A percentile compares a stretch with the other conserved stretches of the same genome.
Conservation (phyloP, 2,888 invertebrate species). For the Acrocera orbiculus region DNA sequence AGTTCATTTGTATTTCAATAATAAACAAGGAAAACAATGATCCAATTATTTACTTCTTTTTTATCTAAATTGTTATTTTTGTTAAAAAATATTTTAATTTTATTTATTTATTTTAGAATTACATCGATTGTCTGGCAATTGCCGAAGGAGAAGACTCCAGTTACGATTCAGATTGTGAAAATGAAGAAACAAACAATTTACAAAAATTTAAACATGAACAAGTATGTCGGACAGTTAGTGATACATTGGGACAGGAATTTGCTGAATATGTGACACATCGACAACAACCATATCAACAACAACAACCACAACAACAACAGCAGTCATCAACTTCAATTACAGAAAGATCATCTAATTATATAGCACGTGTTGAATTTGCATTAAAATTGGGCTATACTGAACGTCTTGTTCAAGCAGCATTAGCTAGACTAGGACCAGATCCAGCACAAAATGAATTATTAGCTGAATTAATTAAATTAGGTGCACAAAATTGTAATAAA, state of each 20-base stretch:
- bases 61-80: no score
- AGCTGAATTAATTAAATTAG: slow-evolving; percentile 72
- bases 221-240: slow-evolving; percentile 65
- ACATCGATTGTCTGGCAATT: slow-evolving; percentile 5
- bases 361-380: slow-evolving; percentile 69
- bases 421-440: slow-evolving; percentile 67
- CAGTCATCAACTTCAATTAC: neutral
- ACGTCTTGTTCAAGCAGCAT: slow-evolving; percentile 59
- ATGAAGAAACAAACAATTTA: slow-evolving; percentile 15
- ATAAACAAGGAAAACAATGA: no score
- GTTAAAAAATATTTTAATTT: no score
- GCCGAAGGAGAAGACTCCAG: slow-evolving; percentile 51
- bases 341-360: slow-evolving; percentile 22
- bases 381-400: slow-evolving; percentile 86
- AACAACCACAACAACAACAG: slow-evolving; percentile 2
- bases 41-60: no score
- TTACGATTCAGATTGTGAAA: slow-evolving; percentile 69
- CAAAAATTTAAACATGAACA: slow-evolving; percentile 42
- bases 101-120: slow-evolving; percentile 4
- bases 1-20: no score
- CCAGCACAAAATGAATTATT: slow-evolving; percentile 76
- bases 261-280: slow-evolving; percentile 49
- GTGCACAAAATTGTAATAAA: slow-evolving; percentile 33
- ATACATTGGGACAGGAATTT: slow-evolving; percentile 70
- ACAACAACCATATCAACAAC: slow-evolving; percentile 1